These are phyloP conservation scores for Andricus quercusramuli DNA, from an alignment of 2,888 invertebrate species.

Conservation along the genomic window DNA sequence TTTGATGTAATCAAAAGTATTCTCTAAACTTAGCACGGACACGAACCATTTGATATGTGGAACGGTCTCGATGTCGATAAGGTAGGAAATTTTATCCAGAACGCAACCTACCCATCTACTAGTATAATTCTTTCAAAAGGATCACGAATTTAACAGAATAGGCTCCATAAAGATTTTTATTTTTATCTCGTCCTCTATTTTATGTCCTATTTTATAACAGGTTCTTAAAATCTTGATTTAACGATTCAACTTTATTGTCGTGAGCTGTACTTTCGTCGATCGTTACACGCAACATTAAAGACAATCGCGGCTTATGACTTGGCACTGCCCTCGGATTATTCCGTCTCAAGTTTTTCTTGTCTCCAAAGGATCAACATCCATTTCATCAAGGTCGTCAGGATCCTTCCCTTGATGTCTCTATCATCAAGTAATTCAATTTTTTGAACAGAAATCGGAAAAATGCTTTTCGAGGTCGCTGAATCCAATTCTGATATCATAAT, in stretches of 20 bases:
- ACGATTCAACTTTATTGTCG: background rate
- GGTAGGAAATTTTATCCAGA: too few relatives aligned
- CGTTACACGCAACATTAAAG: conserved; percentile 4
- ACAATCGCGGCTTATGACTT: conserved; percentile 17
- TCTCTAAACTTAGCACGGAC: too few relatives aligned
- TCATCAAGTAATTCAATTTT: background rate
- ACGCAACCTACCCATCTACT: too few relatives aligned
- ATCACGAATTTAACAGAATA: too few relatives aligned
- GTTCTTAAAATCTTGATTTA: background rate
- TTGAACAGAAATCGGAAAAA: too few relatives aligned
- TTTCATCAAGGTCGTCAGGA: conserved; percentile 5
- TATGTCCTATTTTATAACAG: background rate
- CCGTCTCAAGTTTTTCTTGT: background rate
- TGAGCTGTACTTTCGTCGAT: background rate
- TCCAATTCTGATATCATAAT: too few relatives aligned
- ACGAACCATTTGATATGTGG: too few relatives aligned
- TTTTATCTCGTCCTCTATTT: background rate
- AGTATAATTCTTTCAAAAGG: too few relatives aligned
- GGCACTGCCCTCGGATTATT: conserved; percentile 27
- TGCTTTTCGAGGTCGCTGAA: too few relatives aligned
- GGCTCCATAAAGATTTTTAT: too few relatives aligned
- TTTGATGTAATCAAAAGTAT: too few relatives aligned
- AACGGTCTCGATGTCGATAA: too few relatives aligned
- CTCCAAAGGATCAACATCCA: background rate
- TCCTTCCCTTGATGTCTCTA: background rate